These are phyloP conservation scores for Heteromyza rotundicornis DNA, from an alignment of 2,888 invertebrate genomes.

Conservation along the genomic window DNA sequence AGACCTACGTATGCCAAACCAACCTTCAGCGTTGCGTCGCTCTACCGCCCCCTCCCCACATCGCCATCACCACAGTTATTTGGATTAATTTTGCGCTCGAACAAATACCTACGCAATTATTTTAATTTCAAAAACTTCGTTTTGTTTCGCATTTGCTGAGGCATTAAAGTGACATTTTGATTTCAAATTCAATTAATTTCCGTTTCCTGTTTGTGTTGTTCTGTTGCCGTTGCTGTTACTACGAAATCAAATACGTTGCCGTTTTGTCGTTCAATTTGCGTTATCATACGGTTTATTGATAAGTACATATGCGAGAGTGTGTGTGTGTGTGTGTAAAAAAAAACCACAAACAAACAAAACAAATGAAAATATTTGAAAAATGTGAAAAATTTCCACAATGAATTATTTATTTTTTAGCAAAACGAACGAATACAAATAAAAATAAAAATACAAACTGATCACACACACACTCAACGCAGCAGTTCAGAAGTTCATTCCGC, in stretches of 20 bases:
- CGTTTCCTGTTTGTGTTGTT: background rate
- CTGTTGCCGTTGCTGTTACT: background rate
- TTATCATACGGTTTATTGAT: no score
- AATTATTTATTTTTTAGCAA: background rate
- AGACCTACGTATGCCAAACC: no score
- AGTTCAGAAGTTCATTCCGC: background rate
- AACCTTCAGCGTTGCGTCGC: no score
- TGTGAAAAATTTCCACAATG: background rate
- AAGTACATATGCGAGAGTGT: no score
- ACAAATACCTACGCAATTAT: constrained; percentile 5
- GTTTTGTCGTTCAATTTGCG: no score
- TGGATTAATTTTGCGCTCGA: constrained; percentile 7
- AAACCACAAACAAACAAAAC: background rate
- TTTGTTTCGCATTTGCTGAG: background rate
- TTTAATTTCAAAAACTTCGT: background rate
- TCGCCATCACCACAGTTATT: constrained; percentile 1
- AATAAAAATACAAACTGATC: no score
- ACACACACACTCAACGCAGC: background rate
- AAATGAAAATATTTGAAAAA: background rate
- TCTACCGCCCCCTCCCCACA: no score
- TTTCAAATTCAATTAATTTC: constrained; percentile 6
- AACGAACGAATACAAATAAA: background rate
- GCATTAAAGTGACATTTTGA: constrained; percentile 5
- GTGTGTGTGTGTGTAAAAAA: no score
- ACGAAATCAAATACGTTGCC: no score